Conservation (phyloP, 1,140 invertebrate species). For the Zaprionus nigranus region DNA sequence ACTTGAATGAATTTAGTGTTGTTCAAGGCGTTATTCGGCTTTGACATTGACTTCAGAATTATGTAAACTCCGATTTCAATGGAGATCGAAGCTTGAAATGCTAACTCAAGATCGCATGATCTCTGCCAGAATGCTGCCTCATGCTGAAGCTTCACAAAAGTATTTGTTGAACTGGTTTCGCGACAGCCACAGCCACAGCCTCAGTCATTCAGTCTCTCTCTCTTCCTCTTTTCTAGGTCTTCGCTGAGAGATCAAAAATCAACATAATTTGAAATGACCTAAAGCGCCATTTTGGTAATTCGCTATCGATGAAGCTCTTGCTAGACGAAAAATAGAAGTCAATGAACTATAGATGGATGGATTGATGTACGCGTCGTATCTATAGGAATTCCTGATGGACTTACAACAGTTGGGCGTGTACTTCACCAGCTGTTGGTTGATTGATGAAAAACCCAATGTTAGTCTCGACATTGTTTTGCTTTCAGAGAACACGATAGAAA, state of each 20-base stretch:
- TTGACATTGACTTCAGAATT: constrained; percentile 52
- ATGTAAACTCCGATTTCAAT: constrained; percentile 40
- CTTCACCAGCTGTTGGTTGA: neutral
- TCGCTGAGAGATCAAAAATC: constrained; percentile 26
- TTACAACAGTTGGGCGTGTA: neutral
- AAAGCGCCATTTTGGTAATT: constrained; percentile 23
- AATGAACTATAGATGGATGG: constrained; percentile 31
- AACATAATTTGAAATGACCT: constrained; percentile 35
- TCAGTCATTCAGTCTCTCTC: no score
- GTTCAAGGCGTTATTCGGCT: constrained; percentile 41
- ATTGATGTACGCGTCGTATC: neutral
- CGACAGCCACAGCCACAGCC: neutral
- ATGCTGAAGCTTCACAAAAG: constrained; percentile 15
- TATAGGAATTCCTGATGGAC: neutral
- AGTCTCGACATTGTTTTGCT: neutral
- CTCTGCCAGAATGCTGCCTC: constrained; percentile 35
- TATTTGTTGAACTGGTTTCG: constrained; percentile 33
- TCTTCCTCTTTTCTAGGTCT: constrained; percentile 12
- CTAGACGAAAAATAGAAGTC: constrained; percentile 11
- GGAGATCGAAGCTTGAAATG: constrained; percentile 32
- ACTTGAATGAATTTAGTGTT: constrained; percentile 32
- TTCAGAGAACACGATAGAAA: neutral
- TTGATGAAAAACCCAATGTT: neutral
- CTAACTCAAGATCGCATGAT: constrained; percentile 15
- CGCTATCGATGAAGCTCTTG: neutral